These are phyloP conservation scores for Silurus lanzhouensis DNA, from an alignment of 2,797 vertebrate species.

Conservation along the genomic window DNA sequence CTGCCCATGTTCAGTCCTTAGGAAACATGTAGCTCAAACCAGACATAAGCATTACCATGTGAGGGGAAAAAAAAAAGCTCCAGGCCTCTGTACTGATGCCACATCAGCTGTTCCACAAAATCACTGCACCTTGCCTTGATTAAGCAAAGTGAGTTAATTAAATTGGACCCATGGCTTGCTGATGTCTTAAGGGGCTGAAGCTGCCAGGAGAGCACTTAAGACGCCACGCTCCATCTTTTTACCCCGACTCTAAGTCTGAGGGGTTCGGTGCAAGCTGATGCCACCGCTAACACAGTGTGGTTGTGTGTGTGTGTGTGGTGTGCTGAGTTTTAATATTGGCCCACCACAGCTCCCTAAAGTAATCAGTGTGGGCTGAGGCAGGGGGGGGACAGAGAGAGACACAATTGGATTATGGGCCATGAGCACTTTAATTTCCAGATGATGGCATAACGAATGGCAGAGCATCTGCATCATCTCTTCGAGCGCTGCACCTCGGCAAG, in stretches of 20 bases:
- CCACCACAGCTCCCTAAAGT: conserved; percentile 73
- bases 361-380: conserved; percentile 63
- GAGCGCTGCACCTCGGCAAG: conserved; percentile 54
- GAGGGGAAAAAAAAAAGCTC: conserved; percentile 6
- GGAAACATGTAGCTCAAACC: conserved; percentile 6
- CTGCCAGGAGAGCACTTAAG: conserved; percentile 77
- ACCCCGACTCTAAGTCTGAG: conserved; percentile 59
- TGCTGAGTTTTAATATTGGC: conserved; percentile 76
- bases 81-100: neutral
- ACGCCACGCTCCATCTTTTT: conserved; percentile 48
- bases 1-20: neutral
- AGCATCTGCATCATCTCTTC: conserved; percentile 66
- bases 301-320: conserved; percentile 49
- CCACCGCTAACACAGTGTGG: conserved; percentile 58
- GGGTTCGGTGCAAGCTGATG: conserved; percentile 66
- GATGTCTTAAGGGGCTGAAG: conserved; percentile 68
- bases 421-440: conserved; percentile 79
- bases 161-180: conserved; percentile 60
- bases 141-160: conserved; percentile 46
- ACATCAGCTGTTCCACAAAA: conserved; percentile 15
- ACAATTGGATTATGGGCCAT: conserved; percentile 79
- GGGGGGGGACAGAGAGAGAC: conserved; percentile 54
- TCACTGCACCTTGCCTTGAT: conserved; percentile 35
- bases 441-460: conserved; percentile 64
- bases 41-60: neutral